These are phyloP conservation scores for Oscheius sp. DNA, from an alignment of 1,140 invertebrate genomes.

Conservation along the genomic window DNA sequence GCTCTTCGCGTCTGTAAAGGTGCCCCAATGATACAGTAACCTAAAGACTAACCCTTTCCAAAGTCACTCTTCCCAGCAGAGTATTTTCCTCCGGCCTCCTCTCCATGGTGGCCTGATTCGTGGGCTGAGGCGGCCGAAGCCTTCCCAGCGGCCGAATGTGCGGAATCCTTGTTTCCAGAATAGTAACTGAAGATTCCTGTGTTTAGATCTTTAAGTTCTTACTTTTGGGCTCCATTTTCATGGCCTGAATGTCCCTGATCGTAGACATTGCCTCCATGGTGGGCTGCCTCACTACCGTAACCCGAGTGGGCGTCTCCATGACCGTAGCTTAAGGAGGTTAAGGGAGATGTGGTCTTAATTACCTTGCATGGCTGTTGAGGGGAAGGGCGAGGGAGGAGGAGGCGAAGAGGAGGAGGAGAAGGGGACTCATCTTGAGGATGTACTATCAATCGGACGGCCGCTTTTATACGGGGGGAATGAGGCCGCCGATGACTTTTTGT, in stretches of 20 bases:
- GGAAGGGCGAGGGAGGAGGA: neutral
- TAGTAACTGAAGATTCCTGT: slow-evolving; percentile 17
- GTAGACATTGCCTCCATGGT: slow-evolving; percentile 16
- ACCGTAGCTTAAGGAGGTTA: too few species aligned
- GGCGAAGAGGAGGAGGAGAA: neutral
- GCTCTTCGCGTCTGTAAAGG: slow-evolving; percentile 35
- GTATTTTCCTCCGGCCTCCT: slow-evolving; percentile 11
- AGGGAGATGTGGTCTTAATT: neutral
- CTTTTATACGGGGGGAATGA: neutral
- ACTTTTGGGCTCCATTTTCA: neutral
- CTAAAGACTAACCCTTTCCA: slow-evolving; percentile 31
- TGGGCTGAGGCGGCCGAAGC: slow-evolving; percentile 7
- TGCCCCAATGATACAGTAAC: too few species aligned
- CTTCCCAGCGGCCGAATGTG: slow-evolving; percentile 4
- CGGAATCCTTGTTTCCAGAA: neutral
- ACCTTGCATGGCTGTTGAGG: neutral
- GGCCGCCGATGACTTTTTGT: neutral
- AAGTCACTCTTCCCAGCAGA: slow-evolving; percentile 18
- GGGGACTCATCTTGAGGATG: neutral
- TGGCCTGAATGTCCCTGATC: neutral
- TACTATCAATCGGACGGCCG: neutral
- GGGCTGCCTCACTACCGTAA: slow-evolving; percentile 26
- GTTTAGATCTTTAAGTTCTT: too few species aligned
- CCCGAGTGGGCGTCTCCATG: slow-evolving; percentile 15
- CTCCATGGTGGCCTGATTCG: slow-evolving; percentile 1